Evolutionary conservation across 2,888 invertebrate genomes (phyloP).

Genomic region (Thelaira solivaga): DNA sequence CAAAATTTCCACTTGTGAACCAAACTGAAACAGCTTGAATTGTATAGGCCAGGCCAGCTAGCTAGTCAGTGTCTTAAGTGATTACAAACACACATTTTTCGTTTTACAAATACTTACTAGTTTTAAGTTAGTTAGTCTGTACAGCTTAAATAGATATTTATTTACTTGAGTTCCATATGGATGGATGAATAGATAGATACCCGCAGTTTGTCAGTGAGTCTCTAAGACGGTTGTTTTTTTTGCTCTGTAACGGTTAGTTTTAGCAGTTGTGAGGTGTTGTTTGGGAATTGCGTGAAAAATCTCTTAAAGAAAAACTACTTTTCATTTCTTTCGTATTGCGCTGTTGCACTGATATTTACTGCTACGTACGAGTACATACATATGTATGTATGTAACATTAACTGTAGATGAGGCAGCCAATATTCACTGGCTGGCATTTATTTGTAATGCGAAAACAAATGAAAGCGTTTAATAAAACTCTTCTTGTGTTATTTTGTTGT

Average conservation of each 20-base stretch:
- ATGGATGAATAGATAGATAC: neutral
- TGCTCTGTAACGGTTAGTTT: conserved; percentile 29
- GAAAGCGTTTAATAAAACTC: conserved; percentile 61
- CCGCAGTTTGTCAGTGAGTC: conserved; percentile 10
- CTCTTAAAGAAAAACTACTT: conserved; percentile 60
- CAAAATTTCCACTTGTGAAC: conserved; percentile 61
- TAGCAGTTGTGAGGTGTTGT: conserved; percentile 36
- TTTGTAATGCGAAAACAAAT: conserved; percentile 58
- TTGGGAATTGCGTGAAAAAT: conserved; percentile 52
- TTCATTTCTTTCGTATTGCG: conserved; percentile 46
- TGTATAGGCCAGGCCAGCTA: neutral
- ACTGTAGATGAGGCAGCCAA: conserved; percentile 16
- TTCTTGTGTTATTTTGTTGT: conserved; percentile 2
- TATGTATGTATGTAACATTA: too few relatives aligned
- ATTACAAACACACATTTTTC: neutral
- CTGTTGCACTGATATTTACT: conserved; percentile 21
- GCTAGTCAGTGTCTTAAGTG: conserved; percentile 10
- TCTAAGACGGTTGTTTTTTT: neutral
- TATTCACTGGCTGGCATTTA: conserved; percentile 25
- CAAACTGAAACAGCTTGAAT: conserved; percentile 39
- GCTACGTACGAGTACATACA: neutral
- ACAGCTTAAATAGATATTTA: neutral
- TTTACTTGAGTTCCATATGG: neutral
- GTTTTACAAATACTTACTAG: neutral
- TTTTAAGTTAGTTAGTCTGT: neutral